Evolutionary conservation across 2,113 vertebrate species (phyloP).

Genomic region (Notechis scutatus): DNA sequence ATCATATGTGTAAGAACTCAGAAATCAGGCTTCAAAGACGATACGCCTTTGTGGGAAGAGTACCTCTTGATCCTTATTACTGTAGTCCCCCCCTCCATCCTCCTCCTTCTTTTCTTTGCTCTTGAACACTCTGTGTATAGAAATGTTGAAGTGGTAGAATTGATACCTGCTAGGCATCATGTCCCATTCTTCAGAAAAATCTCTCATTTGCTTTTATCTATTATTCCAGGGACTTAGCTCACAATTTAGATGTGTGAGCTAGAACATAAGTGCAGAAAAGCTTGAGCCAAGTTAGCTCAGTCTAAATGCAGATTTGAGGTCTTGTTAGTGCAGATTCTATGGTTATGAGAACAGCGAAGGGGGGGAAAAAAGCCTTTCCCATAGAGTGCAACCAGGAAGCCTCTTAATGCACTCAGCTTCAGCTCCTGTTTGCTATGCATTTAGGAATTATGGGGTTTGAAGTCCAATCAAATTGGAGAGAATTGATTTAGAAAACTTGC

Average conservation of each 20-base stretch:
- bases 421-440: neutral
- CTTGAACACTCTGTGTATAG: no score
- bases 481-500: neutral
- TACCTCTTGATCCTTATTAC: constrained; percentile 32
- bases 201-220: neutral
- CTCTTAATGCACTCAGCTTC: neutral
- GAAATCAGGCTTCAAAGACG: constrained; percentile 27
- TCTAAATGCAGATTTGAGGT: neutral
- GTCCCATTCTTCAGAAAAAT: neutral
- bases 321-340: neutral
- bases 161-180: neutral
- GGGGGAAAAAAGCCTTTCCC: neutral
- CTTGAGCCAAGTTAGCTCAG: neutral
- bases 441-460: neutral
- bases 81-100: neutral
- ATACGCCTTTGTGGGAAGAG: constrained; percentile 19
- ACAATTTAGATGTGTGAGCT: neutral
- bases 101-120: neutral
- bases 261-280: neutral
- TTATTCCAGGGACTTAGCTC: neutral
- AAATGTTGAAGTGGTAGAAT: neutral
- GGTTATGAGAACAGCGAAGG: neutral
- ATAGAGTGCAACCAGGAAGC: neutral
- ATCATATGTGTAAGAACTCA: constrained; percentile 29
- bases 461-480: neutral